Evolutionary conservation across 1,140 invertebrate genomes (phyloP), one percentile per base, ranked within the genome.

Genomic region (Zophobas morio): DNA sequence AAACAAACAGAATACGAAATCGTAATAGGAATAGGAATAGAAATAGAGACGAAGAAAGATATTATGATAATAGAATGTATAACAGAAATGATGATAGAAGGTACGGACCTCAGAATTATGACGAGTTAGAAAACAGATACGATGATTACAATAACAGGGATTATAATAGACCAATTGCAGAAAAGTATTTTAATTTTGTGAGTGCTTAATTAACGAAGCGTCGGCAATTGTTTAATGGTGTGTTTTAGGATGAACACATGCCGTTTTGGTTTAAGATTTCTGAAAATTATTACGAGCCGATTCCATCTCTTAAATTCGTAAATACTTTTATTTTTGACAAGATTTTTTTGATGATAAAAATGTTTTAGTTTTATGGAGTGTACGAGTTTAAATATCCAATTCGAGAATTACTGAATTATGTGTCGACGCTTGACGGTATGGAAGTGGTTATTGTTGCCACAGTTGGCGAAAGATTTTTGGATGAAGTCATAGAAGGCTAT

Each of bases 391-490:
- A 90, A 80, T 97, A 96, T 87, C 92, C 95, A 0, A 93, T 98
- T 88, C 83, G 89, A 0, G 95, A 98, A 80, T 84, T 99, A 8
- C 86, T 93, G 20, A 85, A 91, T 8, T 89, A 92, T 49, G 90
- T 93, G 0, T 88, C 90, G 0, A 88, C 88, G 8, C 84, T 95
- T 40, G 94, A 95, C 46, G 93, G 93, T 1, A 92, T 95, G 85
- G 96, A 98, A 85, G 89, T 99, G 0, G 90, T 92, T n/a, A 93
- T 99, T 34, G 94, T 92, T 0, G 96, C 96, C 0, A 94, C 93
- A 0, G 96, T 99, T 0, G 96, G 95, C 0, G 97, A 99, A 82
- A 91, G 93, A 81, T 98, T 96, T 86, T 90, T 96, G 71, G 93
- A 97, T 84, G 94, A 96, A 86, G 89, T 95, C 8, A 92, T 96